These are phyloP conservation scores for Dipodomys ordii DNA, from an alignment of 2,113 vertebrate genomes.

Conservation along the genomic window DNA sequence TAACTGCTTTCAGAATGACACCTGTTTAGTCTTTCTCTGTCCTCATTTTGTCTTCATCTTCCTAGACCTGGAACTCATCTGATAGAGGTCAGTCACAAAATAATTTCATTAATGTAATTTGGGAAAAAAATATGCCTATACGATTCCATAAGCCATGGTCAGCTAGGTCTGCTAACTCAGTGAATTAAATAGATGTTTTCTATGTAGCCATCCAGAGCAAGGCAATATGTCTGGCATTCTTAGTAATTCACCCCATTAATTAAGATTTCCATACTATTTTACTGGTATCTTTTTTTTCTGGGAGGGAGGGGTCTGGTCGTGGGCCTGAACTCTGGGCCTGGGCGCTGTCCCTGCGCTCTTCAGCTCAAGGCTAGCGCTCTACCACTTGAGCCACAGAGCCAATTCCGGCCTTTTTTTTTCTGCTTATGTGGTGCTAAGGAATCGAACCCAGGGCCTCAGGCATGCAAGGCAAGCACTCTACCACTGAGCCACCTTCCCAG, in stretches of 20 bases:
- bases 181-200: neutral
- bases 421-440: too few species aligned
- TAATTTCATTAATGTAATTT: constrained; percentile 6
- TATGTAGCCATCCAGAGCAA: neutral
- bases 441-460: too few species aligned
- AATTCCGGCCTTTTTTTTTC: too few species aligned
- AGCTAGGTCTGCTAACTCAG: neutral
- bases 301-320: too few species aligned
- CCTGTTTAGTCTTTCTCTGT: constrained; percentile 23
- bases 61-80: constrained; percentile 25
- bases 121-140: neutral
- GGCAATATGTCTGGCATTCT: too few species aligned
- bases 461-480: too few species aligned
- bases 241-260: neutral
- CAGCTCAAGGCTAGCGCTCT: too few species aligned
- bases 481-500: too few species aligned
- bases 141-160: neutral
- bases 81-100: neutral
- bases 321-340: too few species aligned
- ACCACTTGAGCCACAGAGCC: too few species aligned
- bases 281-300: neutral
- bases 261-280: neutral
- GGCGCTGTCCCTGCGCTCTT: too few species aligned
- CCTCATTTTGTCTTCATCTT: neutral
- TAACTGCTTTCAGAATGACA: neutral